These are phyloP conservation scores for Capromys pilorides DNA, from an alignment of 2,797 vertebrate genomes.

Conservation along the genomic window DNA sequence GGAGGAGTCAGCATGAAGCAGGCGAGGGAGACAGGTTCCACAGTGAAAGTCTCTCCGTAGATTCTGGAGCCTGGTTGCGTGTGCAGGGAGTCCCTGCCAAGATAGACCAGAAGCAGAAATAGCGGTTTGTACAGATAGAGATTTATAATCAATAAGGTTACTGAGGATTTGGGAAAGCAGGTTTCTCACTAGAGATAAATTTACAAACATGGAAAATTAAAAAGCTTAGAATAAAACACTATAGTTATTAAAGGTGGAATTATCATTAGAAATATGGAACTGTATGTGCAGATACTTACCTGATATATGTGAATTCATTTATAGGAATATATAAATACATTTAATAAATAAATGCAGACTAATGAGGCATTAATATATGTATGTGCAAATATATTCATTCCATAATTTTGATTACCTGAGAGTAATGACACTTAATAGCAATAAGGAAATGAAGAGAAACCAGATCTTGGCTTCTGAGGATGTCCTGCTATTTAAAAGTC, in stretches of 20 bases:
- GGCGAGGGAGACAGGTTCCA: background rate
- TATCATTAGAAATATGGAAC: background rate
- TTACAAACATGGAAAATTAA: background rate
- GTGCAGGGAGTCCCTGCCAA: background rate
- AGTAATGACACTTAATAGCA: background rate
- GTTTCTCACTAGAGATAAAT: background rate
- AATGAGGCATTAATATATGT: background rate
- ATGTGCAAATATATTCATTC: background rate
- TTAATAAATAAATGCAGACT: background rate
- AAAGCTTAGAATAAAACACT: background rate
- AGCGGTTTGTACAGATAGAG: background rate
- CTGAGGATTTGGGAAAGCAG: background rate
- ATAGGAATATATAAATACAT: background rate
- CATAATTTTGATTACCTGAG: background rate
- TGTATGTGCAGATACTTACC: background rate
- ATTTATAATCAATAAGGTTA: background rate
- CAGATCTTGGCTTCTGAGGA: background rate
- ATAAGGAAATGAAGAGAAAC: background rate
- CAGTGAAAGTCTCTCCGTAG: background rate
- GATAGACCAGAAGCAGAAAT: background rate
- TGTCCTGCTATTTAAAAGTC: background rate
- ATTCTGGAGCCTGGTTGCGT: background rate
- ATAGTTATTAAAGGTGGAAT: background rate
- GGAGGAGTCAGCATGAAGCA: background rate
- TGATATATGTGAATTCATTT: background rate